phyloP scores from a whole-genome alignment of 2,113 vertebrate species.

The Canis aureus region DNA sequence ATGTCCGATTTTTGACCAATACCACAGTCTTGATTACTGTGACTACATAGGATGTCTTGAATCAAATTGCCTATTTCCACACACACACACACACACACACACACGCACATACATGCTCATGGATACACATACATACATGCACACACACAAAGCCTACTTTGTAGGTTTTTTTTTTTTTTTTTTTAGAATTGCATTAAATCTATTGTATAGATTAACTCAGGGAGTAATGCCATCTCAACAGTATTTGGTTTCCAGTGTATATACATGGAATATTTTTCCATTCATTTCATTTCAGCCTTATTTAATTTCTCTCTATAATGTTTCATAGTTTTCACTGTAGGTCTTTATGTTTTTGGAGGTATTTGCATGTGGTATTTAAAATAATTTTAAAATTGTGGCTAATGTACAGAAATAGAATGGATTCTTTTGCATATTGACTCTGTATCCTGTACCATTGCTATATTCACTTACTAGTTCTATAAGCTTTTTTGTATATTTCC shows the following conservation, averaged over 20 bases:
- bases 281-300: slow-evolving; percentile 39
- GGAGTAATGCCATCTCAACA: neutral
- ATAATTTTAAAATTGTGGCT: neutral
- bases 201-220: neutral
- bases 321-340: neutral
- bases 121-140: neutral
- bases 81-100: neutral
- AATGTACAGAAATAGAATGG: neutral
- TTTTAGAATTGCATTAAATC: neutral
- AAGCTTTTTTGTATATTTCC: neutral
- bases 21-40: neutral
- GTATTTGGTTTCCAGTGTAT: neutral
- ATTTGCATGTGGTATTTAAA: neutral
- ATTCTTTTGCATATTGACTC: neutral
- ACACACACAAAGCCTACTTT: neutral
- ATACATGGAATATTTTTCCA: neutral
- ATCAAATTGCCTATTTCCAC: neutral
- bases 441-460: neutral
- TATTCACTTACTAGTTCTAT: slow-evolving; percentile 5
- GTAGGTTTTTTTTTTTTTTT: neutral
- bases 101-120: neutral
- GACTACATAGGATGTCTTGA: neutral
- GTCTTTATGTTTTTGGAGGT: neutral
- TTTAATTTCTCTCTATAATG: neutral
- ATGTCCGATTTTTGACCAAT: neutral